Base-by-base conservation (phyloP, 1,140 invertebrate species). In the Ruditapes philippinarum region DNA sequence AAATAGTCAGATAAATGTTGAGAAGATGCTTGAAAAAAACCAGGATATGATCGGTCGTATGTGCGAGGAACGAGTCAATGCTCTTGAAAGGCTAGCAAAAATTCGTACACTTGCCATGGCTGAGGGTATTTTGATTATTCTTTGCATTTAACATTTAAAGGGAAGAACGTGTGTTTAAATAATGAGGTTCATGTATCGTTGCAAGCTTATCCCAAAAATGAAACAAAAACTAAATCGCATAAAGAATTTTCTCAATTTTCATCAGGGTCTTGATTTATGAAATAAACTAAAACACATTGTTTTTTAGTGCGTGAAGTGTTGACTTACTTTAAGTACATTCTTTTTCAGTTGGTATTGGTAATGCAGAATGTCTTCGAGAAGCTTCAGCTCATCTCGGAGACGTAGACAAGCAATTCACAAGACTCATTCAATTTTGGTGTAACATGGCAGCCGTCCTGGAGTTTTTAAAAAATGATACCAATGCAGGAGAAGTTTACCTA, bases 361-460 rank as follows among this genome's bases (percentile, higher is more conserved):
- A 80, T 31, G 54, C 38, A 0, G 45, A 80, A 60, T 60, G 51
- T 60, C 31, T 80, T 1, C 7, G 31, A 14, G 78, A 80, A 60
- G 78, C 78, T 0, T 12, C 12, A 3, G 12, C 45, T 4, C 79
- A 81, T n/a, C 57, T 81, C 5, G 54, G 54, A 5, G 31, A 62
- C 25, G 79, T 81, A 33, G 79, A 81, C 57, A 57, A n/a, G 9
- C 51, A 60, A n/a, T 62, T 80, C 19, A 31, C 49, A 12, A 57
- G 36, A 22, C 57, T 80, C 9, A 80, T 80, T 36, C 5, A 57
- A 38, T 80, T 80, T 17, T 80, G 78, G 78, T 31, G 12, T 25
- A 60, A 80, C 31, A 80, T 60, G 49, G 78, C 78, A 9, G 78
- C 78, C 0, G 36, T 22, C 7, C 25, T 60, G 9, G 60, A 80